Conservation (phyloP, 2,113 vertebrate species). For the Actenoides hombroni region DNA sequence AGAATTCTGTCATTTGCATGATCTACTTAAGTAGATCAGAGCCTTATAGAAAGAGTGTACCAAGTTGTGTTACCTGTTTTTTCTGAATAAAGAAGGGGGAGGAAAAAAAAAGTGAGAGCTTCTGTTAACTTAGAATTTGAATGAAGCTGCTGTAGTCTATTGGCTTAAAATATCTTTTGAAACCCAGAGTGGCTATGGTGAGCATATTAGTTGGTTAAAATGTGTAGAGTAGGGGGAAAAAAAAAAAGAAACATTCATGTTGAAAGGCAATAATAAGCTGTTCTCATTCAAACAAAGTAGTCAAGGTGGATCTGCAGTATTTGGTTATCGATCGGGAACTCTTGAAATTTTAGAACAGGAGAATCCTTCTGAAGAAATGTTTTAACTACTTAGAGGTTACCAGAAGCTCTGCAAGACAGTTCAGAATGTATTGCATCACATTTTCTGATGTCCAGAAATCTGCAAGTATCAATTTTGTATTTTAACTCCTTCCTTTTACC, state of each 20-base stretch:
- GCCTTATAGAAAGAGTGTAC: slow-evolving; percentile 74
- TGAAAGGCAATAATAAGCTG: slow-evolving; percentile 17
- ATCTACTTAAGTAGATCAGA: not conserved
- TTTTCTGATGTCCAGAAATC: slow-evolving; percentile 82
- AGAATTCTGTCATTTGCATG: not conserved
- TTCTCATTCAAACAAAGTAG: not conserved
- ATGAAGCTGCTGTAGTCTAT: slow-evolving; percentile 14
- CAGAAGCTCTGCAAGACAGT: slow-evolving; percentile 80
- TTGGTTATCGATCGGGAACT: slow-evolving; percentile 8
- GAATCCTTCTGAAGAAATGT: slow-evolving; percentile 46
- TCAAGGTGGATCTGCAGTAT: not conserved
- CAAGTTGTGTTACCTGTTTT: slow-evolving; percentile 59
- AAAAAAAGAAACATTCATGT: not conserved
- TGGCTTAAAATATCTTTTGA: slow-evolving; percentile 40
- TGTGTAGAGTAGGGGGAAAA: not conserved
- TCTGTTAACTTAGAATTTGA: slow-evolving; percentile 78
- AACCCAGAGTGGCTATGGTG: slow-evolving; percentile 19
- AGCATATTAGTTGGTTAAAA: slow-evolving; percentile 16
- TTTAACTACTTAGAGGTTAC: slow-evolving; percentile 73
- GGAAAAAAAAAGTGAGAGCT: slow-evolving; percentile 60
- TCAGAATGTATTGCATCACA: slow-evolving; percentile 62
- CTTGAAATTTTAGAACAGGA: slow-evolving; percentile 38
- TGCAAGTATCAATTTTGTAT: slow-evolving; percentile 81
- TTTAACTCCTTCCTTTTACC: slow-evolving; percentile 95
- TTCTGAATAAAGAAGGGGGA: not conserved